phyloP scores from a whole-genome alignment of 2,113 vertebrate species.

The Scytalopus superciliaris region DNA sequence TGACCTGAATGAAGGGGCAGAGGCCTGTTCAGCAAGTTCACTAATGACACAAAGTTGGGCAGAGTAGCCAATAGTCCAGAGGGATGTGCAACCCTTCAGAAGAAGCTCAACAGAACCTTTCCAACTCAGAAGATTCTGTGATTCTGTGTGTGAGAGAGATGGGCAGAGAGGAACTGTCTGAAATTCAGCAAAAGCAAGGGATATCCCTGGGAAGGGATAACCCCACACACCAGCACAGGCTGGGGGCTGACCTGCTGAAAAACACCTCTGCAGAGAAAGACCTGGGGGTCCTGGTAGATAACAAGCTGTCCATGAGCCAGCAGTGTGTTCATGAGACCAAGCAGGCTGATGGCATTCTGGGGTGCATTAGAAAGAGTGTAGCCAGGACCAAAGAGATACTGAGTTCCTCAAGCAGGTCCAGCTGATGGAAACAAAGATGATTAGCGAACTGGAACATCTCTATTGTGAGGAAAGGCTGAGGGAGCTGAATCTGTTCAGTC shows the following conservation, averaged over 20 bases:
- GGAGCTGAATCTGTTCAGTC: background rate
- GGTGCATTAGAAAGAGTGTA: background rate
- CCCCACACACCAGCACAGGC: background rate
- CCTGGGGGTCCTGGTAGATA: background rate
- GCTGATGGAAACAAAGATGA: background rate
- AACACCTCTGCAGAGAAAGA: background rate
- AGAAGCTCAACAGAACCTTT: background rate
- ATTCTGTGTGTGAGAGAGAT: background rate
- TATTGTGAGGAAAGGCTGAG: background rate
- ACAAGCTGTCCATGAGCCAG: background rate
- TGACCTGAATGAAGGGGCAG: background rate
- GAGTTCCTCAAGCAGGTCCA: background rate
- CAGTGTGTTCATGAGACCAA: background rate
- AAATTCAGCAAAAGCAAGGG: background rate
- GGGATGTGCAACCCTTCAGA: background rate
- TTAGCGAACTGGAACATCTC: background rate
- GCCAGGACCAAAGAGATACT: too few relatives aligned
- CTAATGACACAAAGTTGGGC: background rate
- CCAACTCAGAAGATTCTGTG: background rate
- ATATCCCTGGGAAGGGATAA: background rate
- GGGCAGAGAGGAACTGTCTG: background rate
- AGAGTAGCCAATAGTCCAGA: background rate
- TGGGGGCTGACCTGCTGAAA: background rate
- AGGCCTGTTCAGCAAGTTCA: background rate
- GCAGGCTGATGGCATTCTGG: background rate